These are phyloP conservation scores for Acromyrmex heyeri DNA, from an alignment of 1,140 invertebrate genomes.

Conservation along the genomic window DNA sequence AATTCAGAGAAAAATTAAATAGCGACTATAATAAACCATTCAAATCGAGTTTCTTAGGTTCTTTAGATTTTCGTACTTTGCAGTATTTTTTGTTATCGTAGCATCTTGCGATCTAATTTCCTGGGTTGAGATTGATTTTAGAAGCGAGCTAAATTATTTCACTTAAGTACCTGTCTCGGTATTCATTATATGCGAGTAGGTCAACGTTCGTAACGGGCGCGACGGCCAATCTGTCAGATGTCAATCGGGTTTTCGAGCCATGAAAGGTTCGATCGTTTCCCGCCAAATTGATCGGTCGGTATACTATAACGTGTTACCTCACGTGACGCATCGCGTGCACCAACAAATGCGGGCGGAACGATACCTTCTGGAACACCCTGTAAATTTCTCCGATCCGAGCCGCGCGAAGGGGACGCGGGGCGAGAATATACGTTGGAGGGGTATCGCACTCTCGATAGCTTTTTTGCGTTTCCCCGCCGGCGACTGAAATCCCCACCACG, in stretches of 20 bases:
- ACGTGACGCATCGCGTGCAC: slow-evolving; percentile 68
- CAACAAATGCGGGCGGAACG: slow-evolving; percentile 57
- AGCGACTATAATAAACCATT: not conserved
- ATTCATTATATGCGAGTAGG: slow-evolving; percentile 58
- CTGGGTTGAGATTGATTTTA: not conserved
- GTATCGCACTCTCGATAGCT: slow-evolving; percentile 48
- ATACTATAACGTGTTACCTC: slow-evolving; percentile 54
- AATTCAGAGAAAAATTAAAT: not conserved
- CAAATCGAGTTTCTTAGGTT: not conserved
- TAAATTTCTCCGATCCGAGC: slow-evolving; percentile 77
- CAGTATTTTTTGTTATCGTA: not conserved
- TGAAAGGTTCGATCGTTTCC: slow-evolving; percentile 71
- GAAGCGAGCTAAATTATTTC: slow-evolving; percentile 20
- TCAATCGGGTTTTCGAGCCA: slow-evolving; percentile 69
- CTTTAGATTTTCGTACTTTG: not conserved
- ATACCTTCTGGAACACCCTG: slow-evolving; percentile 76
- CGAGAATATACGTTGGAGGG: not conserved
- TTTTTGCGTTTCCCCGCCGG: slow-evolving; percentile 32
- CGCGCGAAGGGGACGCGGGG: slow-evolving; percentile 30
- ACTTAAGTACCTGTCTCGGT: slow-evolving; percentile 43
- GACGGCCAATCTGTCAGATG: slow-evolving; percentile 66
- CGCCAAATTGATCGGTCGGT: slow-evolving; percentile 71
- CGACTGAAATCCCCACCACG: slow-evolving; percentile 45
- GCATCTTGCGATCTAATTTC: not conserved
- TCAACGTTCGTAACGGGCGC: slow-evolving; percentile 47